Evolutionary conservation across 1,140 invertebrate genomes (phyloP), one percentile per base, ranked within the genome.

Genomic region (Acromyrmex heyeri): DNA sequence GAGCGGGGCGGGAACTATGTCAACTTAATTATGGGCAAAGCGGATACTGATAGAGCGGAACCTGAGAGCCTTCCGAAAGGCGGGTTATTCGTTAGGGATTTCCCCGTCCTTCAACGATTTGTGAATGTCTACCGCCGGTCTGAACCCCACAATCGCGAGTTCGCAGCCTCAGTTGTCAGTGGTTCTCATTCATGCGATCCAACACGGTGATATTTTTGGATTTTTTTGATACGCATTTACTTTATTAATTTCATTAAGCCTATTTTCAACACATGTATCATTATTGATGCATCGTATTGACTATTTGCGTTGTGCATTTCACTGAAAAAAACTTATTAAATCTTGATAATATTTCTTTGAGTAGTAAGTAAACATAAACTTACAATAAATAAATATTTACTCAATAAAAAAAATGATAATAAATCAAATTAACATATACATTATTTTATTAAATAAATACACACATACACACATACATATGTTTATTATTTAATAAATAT

Each of bases 71-170:
- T 72, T 64, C 64, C 55, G 55, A 75, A 72, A 83, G 69, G 69
- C 55, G 38, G 69, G 55, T 44, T 81, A 57, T 55, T 55, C 50
- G 76, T 59, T 34, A 86, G 90, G 91, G 91, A 87, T 91, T 91
- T 91, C 88, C 91, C 91, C 91, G 91, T 88, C 91, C 91, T 92
- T 92, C 91, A 92, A 85, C 69, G 85, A 79, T 73, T 77, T 86
- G 79, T 86, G 81, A 87, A 88, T 83, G 88, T 91, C 88, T 91
- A 78, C 85, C 78, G 86, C 61, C 72, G 53, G 77, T 87, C 70
- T 85, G 70, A 87, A 78, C 59, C 83, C 79, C 64, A 65, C 86
- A 65, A 65, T 38, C 82, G 65, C 12, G 30, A 48, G 67, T 82
- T 83, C 57, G 64, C 64, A 50, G 77, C 38, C 73, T 70, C 70